These are phyloP conservation scores for Balaeniceps rex DNA, from an alignment of 2,113 vertebrate genomes.

Conservation along the genomic window DNA sequence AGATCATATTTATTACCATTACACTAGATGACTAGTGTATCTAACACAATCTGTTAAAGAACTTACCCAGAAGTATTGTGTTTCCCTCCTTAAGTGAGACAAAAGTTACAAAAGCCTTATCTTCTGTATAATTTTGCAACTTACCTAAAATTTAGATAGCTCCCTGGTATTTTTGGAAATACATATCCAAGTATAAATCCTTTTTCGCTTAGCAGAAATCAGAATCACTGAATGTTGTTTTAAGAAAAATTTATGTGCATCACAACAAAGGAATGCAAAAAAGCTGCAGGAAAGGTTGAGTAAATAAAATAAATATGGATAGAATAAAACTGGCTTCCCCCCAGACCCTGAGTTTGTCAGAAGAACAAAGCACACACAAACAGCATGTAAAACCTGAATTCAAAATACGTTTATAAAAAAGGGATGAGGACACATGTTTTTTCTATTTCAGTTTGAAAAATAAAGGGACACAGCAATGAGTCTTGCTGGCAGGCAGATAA, in stretches of 20 bases:
- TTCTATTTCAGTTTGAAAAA: conserved; percentile 68
- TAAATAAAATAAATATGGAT: conserved; percentile 49
- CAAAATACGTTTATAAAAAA: conserved; percentile 58
- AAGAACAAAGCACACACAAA: conserved; percentile 40
- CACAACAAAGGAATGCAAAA: conserved; percentile 73
- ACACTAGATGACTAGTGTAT: background rate
- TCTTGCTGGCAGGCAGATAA: conserved; percentile 73
- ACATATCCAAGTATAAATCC: background rate
- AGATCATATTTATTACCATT: background rate
- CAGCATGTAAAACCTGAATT: conserved; percentile 46
- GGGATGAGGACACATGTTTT: conserved; percentile 24
- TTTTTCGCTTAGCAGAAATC: conserved; percentile 8
- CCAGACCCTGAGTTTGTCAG: background rate
- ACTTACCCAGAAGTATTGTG: background rate
- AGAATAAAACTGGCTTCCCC: conserved; percentile 24
- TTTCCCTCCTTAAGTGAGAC: background rate
- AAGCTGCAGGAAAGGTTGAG: conserved; percentile 48
- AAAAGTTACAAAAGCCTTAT: background rate
- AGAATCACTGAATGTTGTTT: background rate
- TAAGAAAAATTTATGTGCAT: conserved; percentile 21
- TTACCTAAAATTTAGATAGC: conserved; percentile 4
- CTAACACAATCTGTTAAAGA: background rate
- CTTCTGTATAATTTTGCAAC: background rate
- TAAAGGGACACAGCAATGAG: conserved; percentile 62
- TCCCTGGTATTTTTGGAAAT: background rate